Percentiles rank a stretch among this genome's conserved stretches.
phyloP scores from a whole-genome alignment of 2,797 vertebrate genomes.

The Emydoidea blandingii region DNA sequence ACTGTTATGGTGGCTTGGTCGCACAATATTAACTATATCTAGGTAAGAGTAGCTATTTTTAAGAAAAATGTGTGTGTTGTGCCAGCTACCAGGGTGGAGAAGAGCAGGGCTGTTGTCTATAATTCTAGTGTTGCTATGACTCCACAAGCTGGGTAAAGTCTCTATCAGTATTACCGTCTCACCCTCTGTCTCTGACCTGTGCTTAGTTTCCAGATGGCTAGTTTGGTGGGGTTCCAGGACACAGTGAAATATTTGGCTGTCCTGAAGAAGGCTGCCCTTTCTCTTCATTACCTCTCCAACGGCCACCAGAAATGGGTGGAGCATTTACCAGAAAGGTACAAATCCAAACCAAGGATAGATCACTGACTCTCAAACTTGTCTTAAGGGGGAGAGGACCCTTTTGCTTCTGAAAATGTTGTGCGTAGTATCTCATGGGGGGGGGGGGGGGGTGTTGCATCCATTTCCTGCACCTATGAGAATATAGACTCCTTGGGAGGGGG shows the following conservation, averaged over 20 bases:
- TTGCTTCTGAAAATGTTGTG: not conserved
- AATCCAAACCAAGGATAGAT: not conserved
- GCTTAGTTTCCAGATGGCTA: slow-evolving; percentile 89
- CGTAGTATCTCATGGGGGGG: not conserved
- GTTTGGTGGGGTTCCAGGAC: slow-evolving; percentile 90
- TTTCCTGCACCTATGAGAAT: not conserved
- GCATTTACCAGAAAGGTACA: slow-evolving; percentile 92
- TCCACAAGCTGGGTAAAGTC: not conserved
- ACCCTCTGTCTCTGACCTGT: not conserved
- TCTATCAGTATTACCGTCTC: not conserved
- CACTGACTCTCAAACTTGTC: rapidly evolving
- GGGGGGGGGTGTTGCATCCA: too few species aligned
- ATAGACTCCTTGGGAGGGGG: not conserved
- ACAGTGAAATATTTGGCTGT: slow-evolving; percentile 87
- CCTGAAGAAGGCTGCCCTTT: slow-evolving; percentile 89
- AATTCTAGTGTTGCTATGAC: not conserved
- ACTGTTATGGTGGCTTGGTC: not conserved
- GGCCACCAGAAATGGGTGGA: slow-evolving; percentile 96
- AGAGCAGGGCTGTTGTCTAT: not conserved
- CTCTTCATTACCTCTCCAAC: slow-evolving; percentile 93
- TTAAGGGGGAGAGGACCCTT: not conserved
- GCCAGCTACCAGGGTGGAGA: not conserved
- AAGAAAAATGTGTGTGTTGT: not conserved
- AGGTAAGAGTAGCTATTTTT: not conserved
- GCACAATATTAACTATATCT: not conserved